Evolutionary conservation across 2,888 invertebrate species (phyloP).

Genomic region (Ectropis crepuscularia): DNA sequence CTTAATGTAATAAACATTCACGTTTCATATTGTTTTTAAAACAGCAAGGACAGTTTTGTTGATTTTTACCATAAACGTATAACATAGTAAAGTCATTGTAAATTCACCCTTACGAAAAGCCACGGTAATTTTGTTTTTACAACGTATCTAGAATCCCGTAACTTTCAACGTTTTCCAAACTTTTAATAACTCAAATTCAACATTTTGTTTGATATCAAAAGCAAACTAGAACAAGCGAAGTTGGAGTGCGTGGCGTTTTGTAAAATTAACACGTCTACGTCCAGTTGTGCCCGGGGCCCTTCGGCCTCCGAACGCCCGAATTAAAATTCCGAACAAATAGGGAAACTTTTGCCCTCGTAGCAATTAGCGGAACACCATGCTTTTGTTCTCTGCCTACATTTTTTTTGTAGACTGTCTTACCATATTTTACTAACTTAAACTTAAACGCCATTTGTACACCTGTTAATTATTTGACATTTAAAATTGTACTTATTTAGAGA

Average conservation of each 20-base stretch:
- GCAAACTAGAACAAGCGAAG: slow-evolving; percentile 12
- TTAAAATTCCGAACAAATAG: slow-evolving; percentile 51
- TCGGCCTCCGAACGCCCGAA: slow-evolving; percentile 10
- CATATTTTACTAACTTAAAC: background rate
- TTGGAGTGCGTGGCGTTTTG: slow-evolving; percentile 14
- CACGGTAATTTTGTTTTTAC: slow-evolving; percentile 5
- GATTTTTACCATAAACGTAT: too few relatives aligned
- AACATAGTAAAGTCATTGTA: too few relatives aligned
- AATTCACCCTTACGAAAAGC: too few relatives aligned
- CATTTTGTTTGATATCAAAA: slow-evolving; percentile 26
- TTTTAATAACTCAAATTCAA: slow-evolving; percentile 18
- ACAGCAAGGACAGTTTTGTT: too few relatives aligned
- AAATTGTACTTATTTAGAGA: too few relatives aligned
- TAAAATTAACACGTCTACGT: slow-evolving; percentile 30
- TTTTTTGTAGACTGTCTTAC: slow-evolving; percentile 10
- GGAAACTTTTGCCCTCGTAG: slow-evolving; percentile 52
- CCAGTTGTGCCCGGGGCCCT: slow-evolving; percentile 11
- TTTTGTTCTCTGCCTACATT: slow-evolving; percentile 34
- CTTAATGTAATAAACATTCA: too few relatives aligned
- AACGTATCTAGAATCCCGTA: background rate
- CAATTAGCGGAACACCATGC: slow-evolving; percentile 54
- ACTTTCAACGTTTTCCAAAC: slow-evolving; percentile 8
- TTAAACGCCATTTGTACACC: background rate
- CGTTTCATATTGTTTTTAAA: too few relatives aligned
- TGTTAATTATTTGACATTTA: too few relatives aligned